A percentile compares a stretch with the other conserved stretches of the same genome.
These are phyloP conservation scores for Helicoverpa zea DNA, from an alignment of 1,140 invertebrate genomes.

Conservation along the genomic window DNA sequence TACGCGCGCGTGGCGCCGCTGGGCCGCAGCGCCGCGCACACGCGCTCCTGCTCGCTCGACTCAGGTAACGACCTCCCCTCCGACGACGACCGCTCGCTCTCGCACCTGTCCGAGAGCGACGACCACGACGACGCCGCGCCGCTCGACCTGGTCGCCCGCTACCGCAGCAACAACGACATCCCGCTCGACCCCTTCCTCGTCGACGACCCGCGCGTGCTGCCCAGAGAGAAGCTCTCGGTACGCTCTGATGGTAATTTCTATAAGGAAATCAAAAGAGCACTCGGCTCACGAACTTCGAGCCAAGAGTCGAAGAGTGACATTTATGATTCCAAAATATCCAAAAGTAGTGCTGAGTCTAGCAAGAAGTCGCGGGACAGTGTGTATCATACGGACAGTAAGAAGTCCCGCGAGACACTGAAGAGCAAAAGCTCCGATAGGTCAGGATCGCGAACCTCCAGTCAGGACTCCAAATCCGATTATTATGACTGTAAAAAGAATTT, in stretches of 20 bases:
- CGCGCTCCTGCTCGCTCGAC: constrained; percentile 90
- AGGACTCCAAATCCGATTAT: constrained; percentile 89
- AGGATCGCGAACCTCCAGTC: constrained; percentile 88
- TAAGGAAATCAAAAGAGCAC: constrained; percentile 88
- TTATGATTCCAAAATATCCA: constrained; percentile 89
- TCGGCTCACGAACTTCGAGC: constrained; percentile 89
- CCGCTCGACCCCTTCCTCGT: constrained; percentile 89
- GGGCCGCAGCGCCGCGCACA: constrained; percentile 75
- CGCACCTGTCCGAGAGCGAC: constrained; percentile 84
- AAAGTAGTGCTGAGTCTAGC: constrained; percentile 88
- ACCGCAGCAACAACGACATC: constrained; percentile 88
- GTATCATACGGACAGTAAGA: constrained; percentile 89
- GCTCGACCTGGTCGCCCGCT: constrained; percentile 84
- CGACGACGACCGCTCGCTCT: constrained; percentile 88
- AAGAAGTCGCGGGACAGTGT: constrained; percentile 89
- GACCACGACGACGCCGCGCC: constrained; percentile 69
- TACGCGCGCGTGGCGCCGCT: constrained; percentile 72
- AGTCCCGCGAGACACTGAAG: constrained; percentile 88
- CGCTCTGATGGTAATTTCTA: constrained; percentile 90
- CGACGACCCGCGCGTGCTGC: constrained; percentile 90
- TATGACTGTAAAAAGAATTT: constrained; percentile 84
- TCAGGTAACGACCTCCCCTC: constrained; percentile 90
- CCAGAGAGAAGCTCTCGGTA: constrained; percentile 89
- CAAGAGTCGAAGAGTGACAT: constrained; percentile 90
- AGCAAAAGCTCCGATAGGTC: constrained; percentile 87